Evolutionary conservation across 2,797 vertebrate species (phyloP).

Genomic region (Furcifer pardalis): DNA sequence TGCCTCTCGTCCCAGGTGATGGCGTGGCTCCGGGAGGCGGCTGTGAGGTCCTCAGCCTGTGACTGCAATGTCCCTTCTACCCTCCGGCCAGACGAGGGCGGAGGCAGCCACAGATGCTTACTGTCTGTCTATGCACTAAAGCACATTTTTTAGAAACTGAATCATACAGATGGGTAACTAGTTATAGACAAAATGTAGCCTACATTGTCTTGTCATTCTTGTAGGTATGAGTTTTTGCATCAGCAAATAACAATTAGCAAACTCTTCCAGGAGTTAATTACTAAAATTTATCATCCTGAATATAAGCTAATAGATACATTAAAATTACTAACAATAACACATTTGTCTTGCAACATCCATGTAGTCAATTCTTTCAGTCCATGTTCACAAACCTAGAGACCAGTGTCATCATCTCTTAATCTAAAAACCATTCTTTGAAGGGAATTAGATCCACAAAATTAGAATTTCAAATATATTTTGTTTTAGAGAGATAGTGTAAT

Average conservation of each 20-base stretch:
- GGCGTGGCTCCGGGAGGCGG: too few relatives aligned
- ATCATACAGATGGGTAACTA: slow-evolving; percentile 18
- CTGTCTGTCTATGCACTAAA: slow-evolving; percentile 3
- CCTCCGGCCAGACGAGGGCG: too few relatives aligned
- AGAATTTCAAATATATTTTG: neutral
- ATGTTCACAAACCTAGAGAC: neutral
- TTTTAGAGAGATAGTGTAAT: neutral
- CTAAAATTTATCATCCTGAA: neutral
- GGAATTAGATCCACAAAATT: neutral
- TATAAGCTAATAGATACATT: neutral
- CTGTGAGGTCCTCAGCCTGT: too few relatives aligned
- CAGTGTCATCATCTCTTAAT: neutral
- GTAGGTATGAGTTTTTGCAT: slow-evolving; percentile 12
- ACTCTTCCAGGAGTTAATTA: slow-evolving; percentile 7
- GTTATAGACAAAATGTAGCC: slow-evolving; percentile 39
- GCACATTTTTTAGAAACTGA: slow-evolving; percentile 27
- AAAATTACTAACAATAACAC: neutral
- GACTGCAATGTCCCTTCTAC: too few relatives aligned
- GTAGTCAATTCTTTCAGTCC: neutral
- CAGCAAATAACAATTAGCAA: neutral
- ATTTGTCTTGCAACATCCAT: neutral
- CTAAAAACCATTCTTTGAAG: neutral
- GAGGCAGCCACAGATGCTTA: slow-evolving; percentile 17
- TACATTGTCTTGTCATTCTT: neutral
- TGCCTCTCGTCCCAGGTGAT: too few relatives aligned